Conservation (phyloP, 2,113 vertebrate genomes). For the Pao palembangensis region DNA sequence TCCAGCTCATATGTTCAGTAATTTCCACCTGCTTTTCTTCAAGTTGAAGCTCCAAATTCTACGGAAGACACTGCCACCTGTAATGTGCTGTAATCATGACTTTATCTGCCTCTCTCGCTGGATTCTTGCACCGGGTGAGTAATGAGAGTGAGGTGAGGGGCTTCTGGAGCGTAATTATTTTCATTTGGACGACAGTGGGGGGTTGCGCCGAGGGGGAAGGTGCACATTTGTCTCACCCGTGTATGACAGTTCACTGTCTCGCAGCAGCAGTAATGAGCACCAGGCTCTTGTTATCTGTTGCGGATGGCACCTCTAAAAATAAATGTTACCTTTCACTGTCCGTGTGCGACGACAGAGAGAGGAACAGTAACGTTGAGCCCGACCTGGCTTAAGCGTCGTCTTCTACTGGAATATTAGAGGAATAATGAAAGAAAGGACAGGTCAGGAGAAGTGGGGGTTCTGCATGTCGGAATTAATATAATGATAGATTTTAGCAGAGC, state of each 20-base stretch:
- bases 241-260: slow-evolving; percentile 66
- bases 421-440: slow-evolving; percentile 22
- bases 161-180: slow-evolving; percentile 77
- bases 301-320: slow-evolving; percentile 64
- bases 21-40: background rate
- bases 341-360: slow-evolving; percentile 29
- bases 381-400: background rate
- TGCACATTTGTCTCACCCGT: slow-evolving; percentile 65
- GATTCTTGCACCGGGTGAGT: slow-evolving; percentile 52
- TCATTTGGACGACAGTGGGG: slow-evolving; percentile 67
- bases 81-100: slow-evolving; percentile 21
- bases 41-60: background rate
- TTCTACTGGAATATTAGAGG: slow-evolving; percentile 19
- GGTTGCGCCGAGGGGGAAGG: slow-evolving; percentile 53
- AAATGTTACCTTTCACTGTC: slow-evolving; percentile 58
- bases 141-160: slow-evolving; percentile 71
- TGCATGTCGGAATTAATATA: slow-evolving; percentile 37
- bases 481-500: slow-evolving; percentile 21
- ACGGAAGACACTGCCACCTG: background rate
- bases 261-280: slow-evolving; percentile 64
- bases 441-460: slow-evolving; percentile 25
- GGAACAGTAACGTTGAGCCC: slow-evolving; percentile 14
- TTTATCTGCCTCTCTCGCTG: slow-evolving; percentile 30
- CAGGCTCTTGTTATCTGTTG: slow-evolving; percentile 67
- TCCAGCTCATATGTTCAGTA: background rate